A percentile compares a stretch with the other conserved stretches of the same genome.
phyloP scores from a whole-genome alignment of 2,797 vertebrate species.

The Poeciliopsis gracilis region DNA sequence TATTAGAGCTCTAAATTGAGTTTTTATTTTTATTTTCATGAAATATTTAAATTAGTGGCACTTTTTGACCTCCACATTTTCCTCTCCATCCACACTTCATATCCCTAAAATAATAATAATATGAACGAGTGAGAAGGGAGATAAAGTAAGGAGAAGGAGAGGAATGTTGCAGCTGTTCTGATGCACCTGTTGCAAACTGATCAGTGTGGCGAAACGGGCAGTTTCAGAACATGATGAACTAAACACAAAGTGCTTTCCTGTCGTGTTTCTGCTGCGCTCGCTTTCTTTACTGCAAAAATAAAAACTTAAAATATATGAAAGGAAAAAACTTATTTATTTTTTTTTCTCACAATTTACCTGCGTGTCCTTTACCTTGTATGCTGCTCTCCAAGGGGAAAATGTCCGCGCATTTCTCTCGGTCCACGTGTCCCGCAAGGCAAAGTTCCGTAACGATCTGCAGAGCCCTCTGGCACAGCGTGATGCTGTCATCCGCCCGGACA shows the following conservation, averaged over 20 bases:
- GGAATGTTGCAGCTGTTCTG: background rate
- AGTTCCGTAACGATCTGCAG: slow-evolving; percentile 95
- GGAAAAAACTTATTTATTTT: slow-evolving; percentile 31
- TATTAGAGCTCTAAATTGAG: background rate
- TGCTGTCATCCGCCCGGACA: slow-evolving; percentile 87
- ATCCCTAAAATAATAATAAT: background rate
- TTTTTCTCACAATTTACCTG: slow-evolving; percentile 83
- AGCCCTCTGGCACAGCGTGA: slow-evolving; percentile 94
- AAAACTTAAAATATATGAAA: background rate
- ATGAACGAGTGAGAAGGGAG: background rate
- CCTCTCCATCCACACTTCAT: background rate
- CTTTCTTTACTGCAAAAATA: background rate
- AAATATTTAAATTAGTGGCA: background rate
- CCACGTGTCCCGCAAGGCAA: slow-evolving; percentile 92
- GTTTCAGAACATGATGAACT: slow-evolving; percentile 5
- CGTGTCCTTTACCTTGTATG: slow-evolving; percentile 87
- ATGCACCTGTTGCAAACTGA: slow-evolving; percentile 63
- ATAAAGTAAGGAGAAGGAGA: background rate
- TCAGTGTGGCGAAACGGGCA: slow-evolving; percentile 49
- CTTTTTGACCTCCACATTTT: background rate
- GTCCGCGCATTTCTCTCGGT: slow-evolving; percentile 92
- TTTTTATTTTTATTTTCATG: background rate
- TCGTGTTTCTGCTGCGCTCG: background rate
- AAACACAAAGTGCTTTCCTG: background rate
- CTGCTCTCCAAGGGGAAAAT: slow-evolving; percentile 89